Evolutionary conservation across 2,113 vertebrate genomes (phyloP).

Genomic region (Potamarius usumacintae): DNA sequence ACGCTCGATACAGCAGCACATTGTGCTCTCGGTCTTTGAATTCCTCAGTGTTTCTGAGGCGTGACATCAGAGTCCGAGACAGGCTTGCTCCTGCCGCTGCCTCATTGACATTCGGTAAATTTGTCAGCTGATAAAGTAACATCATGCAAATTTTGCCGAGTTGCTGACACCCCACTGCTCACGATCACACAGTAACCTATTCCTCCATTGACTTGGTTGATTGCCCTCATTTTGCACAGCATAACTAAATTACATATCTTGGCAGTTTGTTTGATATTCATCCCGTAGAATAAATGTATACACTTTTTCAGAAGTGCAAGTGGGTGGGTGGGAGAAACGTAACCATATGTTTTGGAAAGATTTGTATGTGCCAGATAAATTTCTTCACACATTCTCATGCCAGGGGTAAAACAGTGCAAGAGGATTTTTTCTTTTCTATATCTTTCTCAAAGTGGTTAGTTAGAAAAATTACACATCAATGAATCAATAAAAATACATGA

Average conservation of each 20-base stretch:
- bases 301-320: neutral
- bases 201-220: neutral
- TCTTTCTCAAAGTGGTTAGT: neutral
- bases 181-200: neutral
- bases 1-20: constrained; percentile 8
- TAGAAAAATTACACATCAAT: neutral
- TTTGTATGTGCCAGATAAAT: neutral
- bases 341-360: neutral
- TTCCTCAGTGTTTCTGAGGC: constrained; percentile 40
- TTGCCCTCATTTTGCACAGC: neutral
- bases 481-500: neutral
- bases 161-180: neutral
- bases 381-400: neutral
- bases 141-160: constrained; percentile 12
- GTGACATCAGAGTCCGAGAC: constrained; percentile 31
- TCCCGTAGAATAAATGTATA: neutral
- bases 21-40: constrained; percentile 33
- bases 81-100: constrained; percentile 32
- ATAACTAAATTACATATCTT: neutral
- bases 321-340: neutral
- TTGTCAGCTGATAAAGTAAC: constrained; percentile 15
- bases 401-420: neutral
- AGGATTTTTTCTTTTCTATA: neutral
- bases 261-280: neutral
- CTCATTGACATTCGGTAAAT: constrained; percentile 24